Conservation (phyloP, 2,797 vertebrate species). For the Hydrolagus colliei region DNA sequence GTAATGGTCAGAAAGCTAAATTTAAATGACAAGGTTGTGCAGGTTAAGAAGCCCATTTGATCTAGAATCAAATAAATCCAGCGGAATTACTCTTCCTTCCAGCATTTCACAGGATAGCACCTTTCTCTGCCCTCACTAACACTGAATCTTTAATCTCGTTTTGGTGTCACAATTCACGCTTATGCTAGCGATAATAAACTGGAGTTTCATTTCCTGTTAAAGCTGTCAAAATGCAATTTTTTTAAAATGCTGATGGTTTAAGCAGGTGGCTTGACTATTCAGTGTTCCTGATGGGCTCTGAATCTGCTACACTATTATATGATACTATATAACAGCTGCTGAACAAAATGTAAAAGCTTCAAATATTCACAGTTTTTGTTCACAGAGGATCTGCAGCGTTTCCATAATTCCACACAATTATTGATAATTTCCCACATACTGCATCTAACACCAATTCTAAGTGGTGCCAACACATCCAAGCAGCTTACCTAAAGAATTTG, state of each 20-base stretch:
- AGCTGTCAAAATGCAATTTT: neutral
- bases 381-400: neutral
- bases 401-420: neutral
- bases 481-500: constrained; percentile 4
- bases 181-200: too few species aligned
- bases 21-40: too few species aligned
- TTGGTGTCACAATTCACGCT: too few species aligned
- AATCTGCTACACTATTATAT: neutral
- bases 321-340: neutral
- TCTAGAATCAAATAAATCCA: too few species aligned
- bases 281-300: neutral
- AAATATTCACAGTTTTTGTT: neutral
- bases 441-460: constrained; percentile 4
- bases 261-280: neutral
- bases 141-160: too few species aligned
- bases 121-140: too few species aligned
- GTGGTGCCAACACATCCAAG: neutral
- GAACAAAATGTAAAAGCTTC: neutral
- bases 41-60: too few species aligned
- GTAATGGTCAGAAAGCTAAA: too few species aligned
- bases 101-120: too few species aligned
- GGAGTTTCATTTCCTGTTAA: neutral
- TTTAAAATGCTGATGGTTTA: neutral
- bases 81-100: too few species aligned
- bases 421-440: constrained; percentile 6